phyloP scores from a whole-genome alignment of 2,888 invertebrate species.

The Emesis russula region DNA sequence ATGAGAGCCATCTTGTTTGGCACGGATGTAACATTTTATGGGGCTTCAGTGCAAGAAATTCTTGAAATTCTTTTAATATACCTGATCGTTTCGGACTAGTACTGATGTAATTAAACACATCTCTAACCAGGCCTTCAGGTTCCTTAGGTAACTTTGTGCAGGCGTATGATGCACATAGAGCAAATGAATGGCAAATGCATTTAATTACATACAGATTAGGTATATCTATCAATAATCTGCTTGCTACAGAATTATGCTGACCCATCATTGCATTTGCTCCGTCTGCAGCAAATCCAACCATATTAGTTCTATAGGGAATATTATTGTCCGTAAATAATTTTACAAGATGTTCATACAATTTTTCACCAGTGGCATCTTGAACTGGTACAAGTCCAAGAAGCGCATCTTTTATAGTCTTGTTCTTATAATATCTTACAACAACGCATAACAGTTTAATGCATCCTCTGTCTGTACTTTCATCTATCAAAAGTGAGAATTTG shows the following conservation, averaged over 20 bases:
- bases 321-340: conserved; percentile 19
- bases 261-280: conserved; percentile 31
- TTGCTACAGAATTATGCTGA: conserved; percentile 13
- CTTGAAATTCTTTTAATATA: not conserved
- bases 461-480: conserved; percentile 61
- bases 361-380: conserved; percentile 25
- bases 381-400: conserved; percentile 40
- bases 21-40: conserved; percentile 4
- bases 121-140: conserved; percentile 3
- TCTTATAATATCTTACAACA: conserved; percentile 61
- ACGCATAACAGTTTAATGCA: conserved; percentile 69
- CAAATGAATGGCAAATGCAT: conserved; percentile 16
- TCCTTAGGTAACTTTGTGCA: conserved; percentile 21
- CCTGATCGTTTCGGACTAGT: not conserved
- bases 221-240: conserved; percentile 16
- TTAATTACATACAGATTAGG: conserved; percentile 25
- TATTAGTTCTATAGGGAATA: conserved; percentile 23
- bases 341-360: conserved; percentile 24
- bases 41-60: not conserved
- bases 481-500: conserved; percentile 74
- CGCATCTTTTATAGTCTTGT: conserved; percentile 60
- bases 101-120: not conserved
- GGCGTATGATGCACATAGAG: conserved; percentile 21
- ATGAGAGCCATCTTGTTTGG: conserved; percentile 1
- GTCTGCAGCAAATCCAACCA: conserved; percentile 28